phyloP scores from a whole-genome alignment of 2,797 vertebrate species.

The Salarias fasciatus region DNA sequence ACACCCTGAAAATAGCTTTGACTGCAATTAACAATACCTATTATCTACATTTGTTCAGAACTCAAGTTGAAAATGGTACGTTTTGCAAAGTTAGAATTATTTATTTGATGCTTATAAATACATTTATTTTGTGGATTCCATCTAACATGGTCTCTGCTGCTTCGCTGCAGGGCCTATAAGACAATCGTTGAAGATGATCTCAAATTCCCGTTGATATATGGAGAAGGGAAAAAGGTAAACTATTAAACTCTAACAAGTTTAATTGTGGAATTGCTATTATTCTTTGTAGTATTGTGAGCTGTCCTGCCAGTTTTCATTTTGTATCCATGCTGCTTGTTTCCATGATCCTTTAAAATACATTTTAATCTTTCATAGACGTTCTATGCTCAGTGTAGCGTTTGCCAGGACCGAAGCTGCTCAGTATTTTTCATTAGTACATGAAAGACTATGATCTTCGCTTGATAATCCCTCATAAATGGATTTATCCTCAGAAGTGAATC shows the following conservation, averaged over 20 bases:
- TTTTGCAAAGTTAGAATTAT: too few species aligned
- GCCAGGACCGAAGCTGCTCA: slow-evolving; percentile 1
- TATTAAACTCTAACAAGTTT: not conserved
- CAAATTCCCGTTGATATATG: slow-evolving; percentile 97
- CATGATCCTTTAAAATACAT: not conserved
- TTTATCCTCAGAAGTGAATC: slow-evolving; percentile 51
- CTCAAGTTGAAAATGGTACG: too few species aligned
- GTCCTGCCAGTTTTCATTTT: not conserved
- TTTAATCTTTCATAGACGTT: too few species aligned
- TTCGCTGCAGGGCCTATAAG: slow-evolving; percentile 92
- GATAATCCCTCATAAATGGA: slow-evolving; percentile 63
- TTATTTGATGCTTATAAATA: too few species aligned
- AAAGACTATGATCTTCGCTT: slow-evolving; percentile 26
- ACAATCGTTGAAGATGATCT: slow-evolving; percentile 95
- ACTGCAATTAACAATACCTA: too few species aligned
- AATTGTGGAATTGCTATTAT: too few species aligned
- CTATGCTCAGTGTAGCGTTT: not conserved
- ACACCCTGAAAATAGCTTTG: too few species aligned
- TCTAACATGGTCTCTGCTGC: not conserved
- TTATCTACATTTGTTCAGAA: too few species aligned
- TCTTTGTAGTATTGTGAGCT: not conserved
- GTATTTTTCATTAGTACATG: slow-evolving; percentile 42
- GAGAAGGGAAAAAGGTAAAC: slow-evolving; percentile 98
- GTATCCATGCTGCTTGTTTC: not conserved
- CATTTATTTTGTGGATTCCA: too few species aligned